Percentiles rank a stretch among this genome's conserved stretches.
phyloP scores from a whole-genome alignment of 2,888 invertebrate genomes.

The Dicyrtoma fusca region DNA sequence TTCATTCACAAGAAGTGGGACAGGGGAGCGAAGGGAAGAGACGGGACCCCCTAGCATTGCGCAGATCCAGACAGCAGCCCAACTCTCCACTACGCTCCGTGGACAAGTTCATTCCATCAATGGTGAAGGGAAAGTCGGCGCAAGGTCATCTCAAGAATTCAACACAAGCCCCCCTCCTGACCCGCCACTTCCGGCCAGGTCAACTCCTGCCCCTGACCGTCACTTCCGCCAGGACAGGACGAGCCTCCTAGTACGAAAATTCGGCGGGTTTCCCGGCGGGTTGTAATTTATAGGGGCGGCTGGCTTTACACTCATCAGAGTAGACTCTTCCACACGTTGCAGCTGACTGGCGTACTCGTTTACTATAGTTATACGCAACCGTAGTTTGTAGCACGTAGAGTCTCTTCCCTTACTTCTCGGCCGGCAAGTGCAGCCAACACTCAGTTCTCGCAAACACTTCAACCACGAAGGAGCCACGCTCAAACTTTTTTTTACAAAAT shows the following conservation, averaged over 20 bases:
- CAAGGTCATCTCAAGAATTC: conserved; percentile 55
- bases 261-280: background rate
- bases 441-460: conserved; percentile 1
- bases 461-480: conserved; percentile 16
- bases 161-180: background rate
- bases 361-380: conserved; percentile 57
- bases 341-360: conserved; percentile 63
- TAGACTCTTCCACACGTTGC: conserved; percentile 61
- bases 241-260: background rate
- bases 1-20: conserved; percentile 54
- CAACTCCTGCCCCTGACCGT: background rate
- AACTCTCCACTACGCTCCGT: conserved; percentile 56
- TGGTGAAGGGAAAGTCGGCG: conserved; percentile 54
- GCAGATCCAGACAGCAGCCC: conserved; percentile 41
- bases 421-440: conserved; percentile 39
- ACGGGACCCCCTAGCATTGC: conserved; percentile 41
- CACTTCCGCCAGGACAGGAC: background rate
- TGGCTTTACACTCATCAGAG: conserved; percentile 57
- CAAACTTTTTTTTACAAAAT: background rate
- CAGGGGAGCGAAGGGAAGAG: conserved; percentile 41
- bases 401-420: conserved; percentile 14
- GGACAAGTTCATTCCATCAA: conserved; percentile 66
- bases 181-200: background rate
- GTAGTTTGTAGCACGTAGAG: conserved; percentile 51
- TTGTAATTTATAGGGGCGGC: conserved; percentile 19